These are phyloP conservation scores for Cavia porcellus DNA, from an alignment of 2,113 vertebrate species.

Conservation along the genomic window DNA sequence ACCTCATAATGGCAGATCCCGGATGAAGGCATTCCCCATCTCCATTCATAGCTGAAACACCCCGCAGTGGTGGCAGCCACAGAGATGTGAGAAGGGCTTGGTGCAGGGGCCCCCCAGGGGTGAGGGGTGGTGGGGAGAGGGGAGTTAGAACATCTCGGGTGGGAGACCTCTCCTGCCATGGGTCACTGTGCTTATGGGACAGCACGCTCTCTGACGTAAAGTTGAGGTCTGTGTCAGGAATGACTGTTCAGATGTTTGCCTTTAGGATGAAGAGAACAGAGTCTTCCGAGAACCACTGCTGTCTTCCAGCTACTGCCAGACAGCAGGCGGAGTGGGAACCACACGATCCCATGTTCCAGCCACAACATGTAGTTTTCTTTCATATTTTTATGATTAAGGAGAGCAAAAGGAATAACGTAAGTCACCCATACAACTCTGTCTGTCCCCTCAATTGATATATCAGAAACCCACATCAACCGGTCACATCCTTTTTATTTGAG, in stretches of 20 bases:
- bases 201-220: not conserved
- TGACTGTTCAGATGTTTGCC: not conserved
- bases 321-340: not conserved
- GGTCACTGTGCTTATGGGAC: not conserved
- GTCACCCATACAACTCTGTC: not conserved
- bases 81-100: not conserved
- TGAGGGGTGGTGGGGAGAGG: no score
- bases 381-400: conserved; percentile 60
- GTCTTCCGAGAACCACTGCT: not conserved
- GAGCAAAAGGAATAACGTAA: not conserved
- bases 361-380: conserved; percentile 16
- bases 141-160: not conserved
- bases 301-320: conserved; percentile 17
- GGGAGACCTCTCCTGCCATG: not conserved
- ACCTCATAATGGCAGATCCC: not conserved
- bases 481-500: conserved; percentile 66
- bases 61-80: not conserved
- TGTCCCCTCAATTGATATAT: conserved; percentile 49
- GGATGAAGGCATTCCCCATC: not conserved
- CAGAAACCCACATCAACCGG: conserved; percentile 33
- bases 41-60: not conserved
- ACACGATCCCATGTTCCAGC: not conserved
- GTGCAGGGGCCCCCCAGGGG: not conserved
- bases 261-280: not conserved
- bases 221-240: conserved; percentile 20